Evolutionary conservation across 2,888 invertebrate genomes (phyloP), one percentile per base, ranked within the genome.

Genomic region (Hirtodrosophila alboralis): DNA sequence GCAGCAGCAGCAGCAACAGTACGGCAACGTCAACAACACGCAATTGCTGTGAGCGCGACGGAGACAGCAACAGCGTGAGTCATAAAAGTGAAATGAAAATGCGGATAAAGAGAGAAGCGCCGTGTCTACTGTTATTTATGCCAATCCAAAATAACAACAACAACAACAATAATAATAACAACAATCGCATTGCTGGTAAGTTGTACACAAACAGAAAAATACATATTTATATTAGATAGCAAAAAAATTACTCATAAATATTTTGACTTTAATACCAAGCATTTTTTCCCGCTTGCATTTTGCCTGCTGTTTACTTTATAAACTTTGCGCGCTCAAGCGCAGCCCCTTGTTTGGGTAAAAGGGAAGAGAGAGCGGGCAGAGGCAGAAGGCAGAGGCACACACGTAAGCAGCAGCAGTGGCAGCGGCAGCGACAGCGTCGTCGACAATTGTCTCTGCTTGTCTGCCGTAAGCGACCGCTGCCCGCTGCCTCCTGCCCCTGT

Each of bases 71-170:
- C 86, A 88, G 89, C 86, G 90, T 90, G 90, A 90, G 89, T 90
- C 90, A 90, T 88, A 90, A 87, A 90, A 90, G 90, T 90, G 90
- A 90, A 89, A 90, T 89, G 88, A 91, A 91, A 88, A 93, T 93
- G 93, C 92, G 93, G 91, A 92, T 93, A 87, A 94, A 93, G 91
- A 92, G 93, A 90, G 92, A 93, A 89, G 92, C 93, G 73, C 92
- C 93, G 78, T 93, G 93, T 89, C 91, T 94, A 76, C 92, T 93
- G 73, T 91, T 94, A 86, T 92, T 93, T 80, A 92, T 92, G 88
- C 93, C 93, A 87, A 87, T 87, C 65, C 64, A 61, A 85, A 81
- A 70, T 58, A 81, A 76, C 56, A 77, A 67, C 61, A 74, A 70
- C 30, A 64, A 61, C 18, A 77, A 67, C 61, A 74, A 70, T 26